A percentile compares a stretch with the other conserved stretches of the same genome.
These are phyloP conservation scores for Ennomos erosarius DNA, from an alignment of 2,888 invertebrate species.

Conservation along the genomic window DNA sequence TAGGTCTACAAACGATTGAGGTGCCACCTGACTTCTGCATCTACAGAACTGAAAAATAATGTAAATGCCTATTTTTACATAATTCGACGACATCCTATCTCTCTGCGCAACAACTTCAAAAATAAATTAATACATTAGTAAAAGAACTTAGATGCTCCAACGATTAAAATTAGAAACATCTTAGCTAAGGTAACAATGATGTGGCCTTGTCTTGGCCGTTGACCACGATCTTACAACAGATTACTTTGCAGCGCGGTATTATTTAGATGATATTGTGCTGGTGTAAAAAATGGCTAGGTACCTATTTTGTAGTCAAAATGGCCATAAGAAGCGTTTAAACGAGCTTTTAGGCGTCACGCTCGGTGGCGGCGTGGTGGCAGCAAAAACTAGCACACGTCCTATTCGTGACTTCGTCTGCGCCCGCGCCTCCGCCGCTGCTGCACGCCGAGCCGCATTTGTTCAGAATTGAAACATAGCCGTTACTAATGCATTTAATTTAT, in stretches of 20 bases:
- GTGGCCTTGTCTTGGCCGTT: slow-evolving; percentile 68
- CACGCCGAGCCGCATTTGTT: slow-evolving; percentile 37
- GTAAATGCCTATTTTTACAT: no score
- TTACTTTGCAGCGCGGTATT: slow-evolving; percentile 64
- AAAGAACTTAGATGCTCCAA: slow-evolving; percentile 4
- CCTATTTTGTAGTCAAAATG: slow-evolving; percentile 58
- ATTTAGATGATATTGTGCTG: slow-evolving; percentile 67
- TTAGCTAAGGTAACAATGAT: slow-evolving; percentile 51
- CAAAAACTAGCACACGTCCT: slow-evolving; percentile 73
- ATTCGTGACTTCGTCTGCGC: slow-evolving; percentile 59
- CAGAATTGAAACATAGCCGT: slow-evolving; percentile 41
- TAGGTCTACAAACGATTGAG: no score
- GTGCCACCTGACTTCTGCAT: background rate
- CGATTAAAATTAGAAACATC: slow-evolving; percentile 42
- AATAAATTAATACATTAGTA: background rate
- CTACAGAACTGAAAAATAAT: background rate
- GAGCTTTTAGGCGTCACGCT: slow-evolving; percentile 81
- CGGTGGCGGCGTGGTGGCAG: slow-evolving; percentile 62
- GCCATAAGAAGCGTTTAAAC: slow-evolving; percentile 77
- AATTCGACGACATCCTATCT: background rate
- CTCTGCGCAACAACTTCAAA: background rate
- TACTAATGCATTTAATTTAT: slow-evolving; percentile 34
- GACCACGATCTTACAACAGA: slow-evolving; percentile 64
- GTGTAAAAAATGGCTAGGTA: slow-evolving; percentile 62
- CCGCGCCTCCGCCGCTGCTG: slow-evolving; percentile 32